These are phyloP conservation scores for Ophiothrix spiculata DNA, from an alignment of 35 echinoderm and acorn worm genomes.

Conservation along the genomic window DNA sequence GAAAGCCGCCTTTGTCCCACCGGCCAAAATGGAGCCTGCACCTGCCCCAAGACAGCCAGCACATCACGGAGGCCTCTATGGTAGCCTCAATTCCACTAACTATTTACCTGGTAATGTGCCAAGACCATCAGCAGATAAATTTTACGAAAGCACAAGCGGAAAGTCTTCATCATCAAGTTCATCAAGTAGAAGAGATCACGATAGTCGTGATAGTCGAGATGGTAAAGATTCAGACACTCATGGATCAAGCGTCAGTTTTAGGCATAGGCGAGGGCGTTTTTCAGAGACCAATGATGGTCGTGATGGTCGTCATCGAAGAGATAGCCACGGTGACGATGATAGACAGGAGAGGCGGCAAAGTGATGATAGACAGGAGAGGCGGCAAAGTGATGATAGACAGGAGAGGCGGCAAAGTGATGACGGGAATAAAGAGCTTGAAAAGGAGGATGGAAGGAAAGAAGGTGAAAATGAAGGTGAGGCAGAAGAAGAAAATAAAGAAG, in stretches of 20 bases:
- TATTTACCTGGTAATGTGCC: neutral
- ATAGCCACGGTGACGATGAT: neutral
- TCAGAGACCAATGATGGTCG: neutral
- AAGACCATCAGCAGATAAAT: neutral
- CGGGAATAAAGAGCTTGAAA: neutral
- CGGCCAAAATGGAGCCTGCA: neutral
- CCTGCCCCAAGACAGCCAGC: neutral
- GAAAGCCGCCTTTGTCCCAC: conserved; percentile 4
- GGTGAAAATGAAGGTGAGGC: neutral
- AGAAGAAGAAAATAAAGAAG: neutral
- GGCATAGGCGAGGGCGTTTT: neutral
- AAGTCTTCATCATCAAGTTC: neutral
- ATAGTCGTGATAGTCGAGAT: neutral
- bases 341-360: too few species aligned
- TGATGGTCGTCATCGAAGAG: neutral
- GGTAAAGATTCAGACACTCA: neutral
- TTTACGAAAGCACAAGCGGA: neutral
- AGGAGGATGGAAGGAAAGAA: neutral
- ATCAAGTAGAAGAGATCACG: neutral
- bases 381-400: too few species aligned
- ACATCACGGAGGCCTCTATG: neutral
- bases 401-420: too few species aligned
- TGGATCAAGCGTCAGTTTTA: neutral
- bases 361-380: too few species aligned
- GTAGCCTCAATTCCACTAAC: neutral